These are phyloP conservation scores for Zoanthus sociatus DNA, from an alignment of 92 coral and sea anemone genomes.

Conservation along the genomic window DNA sequence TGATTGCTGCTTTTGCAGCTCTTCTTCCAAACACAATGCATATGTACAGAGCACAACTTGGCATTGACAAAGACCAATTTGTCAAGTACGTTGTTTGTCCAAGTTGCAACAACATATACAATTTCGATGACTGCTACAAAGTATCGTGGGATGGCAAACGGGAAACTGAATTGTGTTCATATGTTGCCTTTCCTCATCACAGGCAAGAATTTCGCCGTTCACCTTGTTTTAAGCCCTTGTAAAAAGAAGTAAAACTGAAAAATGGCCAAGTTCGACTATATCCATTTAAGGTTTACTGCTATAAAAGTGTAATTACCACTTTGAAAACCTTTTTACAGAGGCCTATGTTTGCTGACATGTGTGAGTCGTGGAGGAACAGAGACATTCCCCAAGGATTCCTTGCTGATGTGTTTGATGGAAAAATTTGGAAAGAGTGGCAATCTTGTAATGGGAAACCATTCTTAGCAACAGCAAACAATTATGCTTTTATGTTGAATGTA, in stretches of 20 bases:
- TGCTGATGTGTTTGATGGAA: slow-evolving; percentile 75
- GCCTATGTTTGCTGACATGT: slow-evolving; percentile 50
- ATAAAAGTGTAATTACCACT: slow-evolving; percentile 61
- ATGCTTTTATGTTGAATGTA: too few relatives aligned
- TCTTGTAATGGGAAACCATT: slow-evolving; percentile 57
- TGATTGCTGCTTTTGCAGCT: not conserved
- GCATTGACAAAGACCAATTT: slow-evolving; percentile 66
- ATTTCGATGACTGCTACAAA: slow-evolving; percentile 73
- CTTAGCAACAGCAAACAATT: slow-evolving; percentile 57
- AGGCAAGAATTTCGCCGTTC: slow-evolving; percentile 64
- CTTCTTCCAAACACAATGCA: not conserved
- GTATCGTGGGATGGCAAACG: too few relatives aligned
- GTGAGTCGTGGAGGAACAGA: slow-evolving; percentile 68
- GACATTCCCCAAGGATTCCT: slow-evolving; percentile 58
- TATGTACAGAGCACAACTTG: slow-evolving; percentile 50
- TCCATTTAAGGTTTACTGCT: slow-evolving; percentile 69
- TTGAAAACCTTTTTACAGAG: slow-evolving; percentile 47
- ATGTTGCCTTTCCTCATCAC: slow-evolving; percentile 59
- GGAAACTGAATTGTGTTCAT: slow-evolving; percentile 45
- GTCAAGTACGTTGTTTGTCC: slow-evolving; percentile 74
- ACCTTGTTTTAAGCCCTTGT: slow-evolving; percentile 58
- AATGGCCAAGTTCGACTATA: slow-evolving; percentile 61
- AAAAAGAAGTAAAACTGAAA: slow-evolving; percentile 63
- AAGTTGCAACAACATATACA: slow-evolving; percentile 62
- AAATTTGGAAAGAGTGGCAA: slow-evolving; percentile 73